phyloP scores from a whole-genome alignment of 2,888 invertebrate species.

The Clitarchus hookeri region DNA sequence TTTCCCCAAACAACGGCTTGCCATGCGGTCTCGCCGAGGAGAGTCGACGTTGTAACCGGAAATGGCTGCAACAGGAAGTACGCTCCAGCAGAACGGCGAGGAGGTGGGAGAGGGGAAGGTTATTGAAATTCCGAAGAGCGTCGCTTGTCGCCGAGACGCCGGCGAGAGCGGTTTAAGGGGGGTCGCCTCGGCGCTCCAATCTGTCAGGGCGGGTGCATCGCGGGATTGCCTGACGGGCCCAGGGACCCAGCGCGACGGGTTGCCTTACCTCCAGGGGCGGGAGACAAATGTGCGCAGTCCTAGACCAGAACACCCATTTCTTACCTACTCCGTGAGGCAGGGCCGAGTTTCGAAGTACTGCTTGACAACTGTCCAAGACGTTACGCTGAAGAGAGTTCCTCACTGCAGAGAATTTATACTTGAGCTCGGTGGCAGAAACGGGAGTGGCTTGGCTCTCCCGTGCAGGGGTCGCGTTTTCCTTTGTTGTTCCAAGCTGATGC shows the following conservation, averaged over 20 bases:
- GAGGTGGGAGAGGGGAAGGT: neutral
- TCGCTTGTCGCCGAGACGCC: conserved; percentile 9
- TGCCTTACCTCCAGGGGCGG: neutral
- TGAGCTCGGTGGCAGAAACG: no score
- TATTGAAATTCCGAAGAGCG: neutral
- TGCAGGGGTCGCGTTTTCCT: no score
- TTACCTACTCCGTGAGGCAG: no score
- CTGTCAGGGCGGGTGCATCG: conserved; percentile 6
- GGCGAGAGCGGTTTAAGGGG: neutral
- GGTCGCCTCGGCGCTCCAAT: neutral
- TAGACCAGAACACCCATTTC: no score
- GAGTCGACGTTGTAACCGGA: neutral
- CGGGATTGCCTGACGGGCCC: neutral
- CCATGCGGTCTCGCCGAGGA: neutral
- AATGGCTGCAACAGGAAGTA: conserved; percentile 10
- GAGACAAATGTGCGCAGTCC: neutral
- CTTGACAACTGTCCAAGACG: no score
- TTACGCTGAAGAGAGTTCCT: no score
- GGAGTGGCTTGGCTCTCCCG: no score
- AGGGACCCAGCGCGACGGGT: neutral
- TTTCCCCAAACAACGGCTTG: conserved; percentile 6
- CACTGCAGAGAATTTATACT: no score
- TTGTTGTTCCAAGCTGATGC: no score
- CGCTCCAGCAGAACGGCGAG: neutral
- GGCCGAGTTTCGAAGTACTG: no score